These are phyloP conservation scores for Campodea augens DNA, from an alignment of 1,140 invertebrate species.

Conservation along the genomic window DNA sequence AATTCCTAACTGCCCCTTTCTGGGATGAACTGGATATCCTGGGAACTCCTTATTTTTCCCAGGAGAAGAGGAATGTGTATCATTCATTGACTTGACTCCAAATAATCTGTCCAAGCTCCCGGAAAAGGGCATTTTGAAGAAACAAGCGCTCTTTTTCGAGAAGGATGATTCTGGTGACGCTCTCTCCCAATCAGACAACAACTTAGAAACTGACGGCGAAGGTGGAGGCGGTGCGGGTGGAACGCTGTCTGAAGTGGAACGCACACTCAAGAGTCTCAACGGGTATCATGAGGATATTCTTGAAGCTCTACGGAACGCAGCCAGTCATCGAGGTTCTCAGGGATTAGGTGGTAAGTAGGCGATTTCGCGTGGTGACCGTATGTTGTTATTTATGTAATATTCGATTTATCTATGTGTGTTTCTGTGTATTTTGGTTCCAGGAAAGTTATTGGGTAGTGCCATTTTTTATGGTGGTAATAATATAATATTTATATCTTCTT, in stretches of 20 bases:
- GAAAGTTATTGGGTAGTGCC: no score
- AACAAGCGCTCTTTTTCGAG: constrained; percentile 61
- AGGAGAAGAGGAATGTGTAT: constrained; percentile 55
- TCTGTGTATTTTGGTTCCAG: no score
- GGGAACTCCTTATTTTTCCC: constrained; percentile 24
- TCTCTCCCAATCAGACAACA: constrained; percentile 44
- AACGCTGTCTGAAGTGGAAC: constrained; percentile 44
- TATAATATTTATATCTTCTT: no score
- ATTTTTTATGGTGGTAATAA: no score
- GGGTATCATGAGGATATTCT: constrained; percentile 84
- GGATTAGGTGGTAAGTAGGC: constrained; percentile 2
- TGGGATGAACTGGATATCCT: no score
- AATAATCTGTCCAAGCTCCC: constrained; percentile 56
- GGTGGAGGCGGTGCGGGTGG: constrained; percentile 19
- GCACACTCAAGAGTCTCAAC: constrained; percentile 65
- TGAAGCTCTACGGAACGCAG: constrained; percentile 62
- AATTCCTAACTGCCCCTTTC: no score
- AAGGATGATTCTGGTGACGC: constrained; percentile 24
- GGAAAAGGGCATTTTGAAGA: constrained; percentile 74
- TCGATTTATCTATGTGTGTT: no score
- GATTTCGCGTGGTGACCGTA: no score
- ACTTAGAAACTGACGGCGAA: constrained; percentile 20
- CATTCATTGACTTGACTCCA: constrained; percentile 57
- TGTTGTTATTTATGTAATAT: neutral
- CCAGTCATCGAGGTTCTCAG: constrained; percentile 39